Evolutionary conservation across 2,888 invertebrate species (phyloP).

Genomic region (Synanthedon myopaeformis): DNA sequence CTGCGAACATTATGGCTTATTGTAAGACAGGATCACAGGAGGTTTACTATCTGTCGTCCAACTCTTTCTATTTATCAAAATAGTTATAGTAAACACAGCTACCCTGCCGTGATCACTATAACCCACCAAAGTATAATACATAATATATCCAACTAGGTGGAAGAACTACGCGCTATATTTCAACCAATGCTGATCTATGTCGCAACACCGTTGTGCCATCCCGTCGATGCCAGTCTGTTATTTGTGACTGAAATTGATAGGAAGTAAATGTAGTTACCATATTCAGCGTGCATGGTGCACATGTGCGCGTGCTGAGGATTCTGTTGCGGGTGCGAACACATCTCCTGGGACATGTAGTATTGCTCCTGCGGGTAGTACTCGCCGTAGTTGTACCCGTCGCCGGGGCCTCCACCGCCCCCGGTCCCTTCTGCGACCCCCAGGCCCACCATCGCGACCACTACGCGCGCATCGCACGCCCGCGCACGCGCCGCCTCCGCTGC

Average conservation of each 20-base stretch:
- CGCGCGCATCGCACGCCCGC: slow-evolving; percentile 46
- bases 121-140: too few relatives aligned
- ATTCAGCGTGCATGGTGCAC: slow-evolving; percentile 80
- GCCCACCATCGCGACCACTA: slow-evolving; percentile 57
- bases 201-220: too few relatives aligned
- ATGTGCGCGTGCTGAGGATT: slow-evolving; percentile 73
- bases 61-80: too few relatives aligned
- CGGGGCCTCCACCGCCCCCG: slow-evolving; percentile 45
- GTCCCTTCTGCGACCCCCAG: slow-evolving; percentile 57
- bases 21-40: too few relatives aligned
- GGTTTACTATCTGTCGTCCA: too few relatives aligned
- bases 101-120: too few relatives aligned
- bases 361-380: slow-evolving; percentile 70
- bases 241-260: neutral
- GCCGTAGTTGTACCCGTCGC: slow-evolving; percentile 64
- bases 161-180: too few relatives aligned
- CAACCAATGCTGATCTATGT: too few relatives aligned
- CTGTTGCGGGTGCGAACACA: slow-evolving; percentile 73
- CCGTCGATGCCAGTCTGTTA: too few relatives aligned
- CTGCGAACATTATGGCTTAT: too few relatives aligned
- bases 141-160: too few relatives aligned
- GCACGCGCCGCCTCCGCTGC: slow-evolving; percentile 38
- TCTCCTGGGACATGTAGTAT: slow-evolving; percentile 69
- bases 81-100: too few relatives aligned
- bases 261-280: slow-evolving; percentile 66